A percentile compares a stretch with the other conserved stretches of the same genome.
Conservation (phyloP, 1,140 invertebrate species). For the Ostrea denselamellosa region DNA sequence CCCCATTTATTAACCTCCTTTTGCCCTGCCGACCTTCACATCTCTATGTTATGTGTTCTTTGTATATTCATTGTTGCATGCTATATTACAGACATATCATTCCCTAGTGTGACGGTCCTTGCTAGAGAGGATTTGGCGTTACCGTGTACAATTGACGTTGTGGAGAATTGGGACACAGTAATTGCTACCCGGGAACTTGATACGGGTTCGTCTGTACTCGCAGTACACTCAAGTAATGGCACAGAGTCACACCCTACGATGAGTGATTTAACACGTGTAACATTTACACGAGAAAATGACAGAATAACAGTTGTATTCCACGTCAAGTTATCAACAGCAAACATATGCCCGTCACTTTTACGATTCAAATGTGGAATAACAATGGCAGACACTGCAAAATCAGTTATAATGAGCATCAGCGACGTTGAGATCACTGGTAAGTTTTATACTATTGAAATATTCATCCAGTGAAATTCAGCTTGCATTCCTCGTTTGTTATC, state of each 20-base stretch:
- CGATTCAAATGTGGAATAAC: background rate
- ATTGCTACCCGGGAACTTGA: background rate
- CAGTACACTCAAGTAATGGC: background rate
- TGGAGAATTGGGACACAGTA: background rate
- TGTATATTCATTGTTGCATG: background rate
- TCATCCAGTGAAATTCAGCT: background rate
- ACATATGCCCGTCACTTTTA: background rate
- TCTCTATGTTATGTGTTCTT: too few relatives aligned
- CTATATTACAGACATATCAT: background rate
- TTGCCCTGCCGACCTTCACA: too few relatives aligned
- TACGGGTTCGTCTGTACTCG: background rate
- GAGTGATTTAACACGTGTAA: background rate
- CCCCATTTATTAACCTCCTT: too few relatives aligned
- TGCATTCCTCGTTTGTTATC: background rate
- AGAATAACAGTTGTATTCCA: background rate
- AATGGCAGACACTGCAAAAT: background rate
- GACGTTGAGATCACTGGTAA: background rate
- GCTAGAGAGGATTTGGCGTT: background rate
- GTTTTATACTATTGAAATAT: background rate
- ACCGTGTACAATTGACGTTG: background rate
- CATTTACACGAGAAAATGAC: background rate
- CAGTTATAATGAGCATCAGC: background rate
- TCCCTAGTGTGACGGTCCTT: background rate
- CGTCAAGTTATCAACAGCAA: background rate
- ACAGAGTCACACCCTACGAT: background rate